phyloP scores from a whole-genome alignment of 2,113 vertebrate species.

The Neopipo cinnamomea region DNA sequence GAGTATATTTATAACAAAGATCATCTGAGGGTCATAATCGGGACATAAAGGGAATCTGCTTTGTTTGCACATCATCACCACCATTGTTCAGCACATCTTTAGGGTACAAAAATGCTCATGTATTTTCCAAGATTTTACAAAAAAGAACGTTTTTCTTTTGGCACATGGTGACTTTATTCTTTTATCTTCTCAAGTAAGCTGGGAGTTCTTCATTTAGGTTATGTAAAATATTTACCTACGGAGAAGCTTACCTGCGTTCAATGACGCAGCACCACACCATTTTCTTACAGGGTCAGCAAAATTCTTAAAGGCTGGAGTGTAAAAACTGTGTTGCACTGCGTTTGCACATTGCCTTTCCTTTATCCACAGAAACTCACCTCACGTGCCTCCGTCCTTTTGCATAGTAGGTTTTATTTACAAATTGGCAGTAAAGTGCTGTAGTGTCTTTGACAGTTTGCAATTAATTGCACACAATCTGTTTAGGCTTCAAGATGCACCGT shows the following conservation, averaged over 20 bases:
- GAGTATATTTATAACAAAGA: conserved; percentile 52
- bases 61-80: conserved; percentile 3
- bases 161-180: background rate
- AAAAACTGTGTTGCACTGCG: background rate
- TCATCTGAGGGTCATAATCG: conserved; percentile 45
- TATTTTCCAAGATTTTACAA: background rate
- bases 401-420: conserved; percentile 35
- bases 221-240: background rate
- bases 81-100: background rate
- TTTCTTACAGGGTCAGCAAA: conserved; percentile 24
- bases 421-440: conserved; percentile 28
- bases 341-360: background rate
- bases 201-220: background rate
- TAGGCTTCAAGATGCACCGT: conserved; percentile 28
- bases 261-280: background rate
- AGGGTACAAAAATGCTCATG: background rate
- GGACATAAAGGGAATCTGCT: conserved; percentile 12
- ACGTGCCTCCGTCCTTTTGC: background rate
- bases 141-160: background rate
- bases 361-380: background rate
- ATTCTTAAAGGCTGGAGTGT: conserved; percentile 6
- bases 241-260: background rate
- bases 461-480: conserved; percentile 60
- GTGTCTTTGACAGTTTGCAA: conserved; percentile 49
- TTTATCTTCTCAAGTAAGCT: background rate